Percentiles rank a stretch among this genome's conserved stretches.
phyloP scores from a whole-genome alignment of 1,140 invertebrate species.

The Cyclina sinensis region DNA sequence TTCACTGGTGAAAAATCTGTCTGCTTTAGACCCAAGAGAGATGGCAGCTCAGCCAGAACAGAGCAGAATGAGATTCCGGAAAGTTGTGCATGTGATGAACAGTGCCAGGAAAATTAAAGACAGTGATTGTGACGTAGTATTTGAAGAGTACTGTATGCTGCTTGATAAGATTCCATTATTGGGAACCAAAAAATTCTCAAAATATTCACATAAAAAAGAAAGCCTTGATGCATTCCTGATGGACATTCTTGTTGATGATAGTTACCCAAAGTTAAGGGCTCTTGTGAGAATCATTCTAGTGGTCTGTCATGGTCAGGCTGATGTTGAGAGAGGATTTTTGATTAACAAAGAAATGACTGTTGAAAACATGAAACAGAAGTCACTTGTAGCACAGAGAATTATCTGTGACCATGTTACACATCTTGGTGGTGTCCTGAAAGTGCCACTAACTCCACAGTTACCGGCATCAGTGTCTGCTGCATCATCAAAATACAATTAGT shows the following conservation, averaged over 20 bases:
- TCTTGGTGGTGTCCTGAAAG: conserved; percentile 51
- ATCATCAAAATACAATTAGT: conserved; percentile 19
- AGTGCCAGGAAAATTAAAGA: background rate
- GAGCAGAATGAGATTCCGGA: conserved; percentile 1
- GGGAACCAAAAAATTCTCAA: background rate
- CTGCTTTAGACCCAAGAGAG: conserved; percentile 30
- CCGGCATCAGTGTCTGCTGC: background rate
- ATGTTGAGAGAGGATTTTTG: too few species aligned
- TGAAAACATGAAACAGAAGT: too few species aligned
- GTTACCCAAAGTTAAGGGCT: conserved; percentile 28
- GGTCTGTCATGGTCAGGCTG: too few species aligned
- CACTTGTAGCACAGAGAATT: conserved; percentile 66
- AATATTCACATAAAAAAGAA: background rate
- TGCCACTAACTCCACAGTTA: conserved; percentile 32
- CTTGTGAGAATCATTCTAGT: conserved; percentile 35
- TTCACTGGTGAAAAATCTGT: conserved; percentile 34
- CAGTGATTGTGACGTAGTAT: conserved; percentile 38
- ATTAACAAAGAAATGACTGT: too few species aligned
- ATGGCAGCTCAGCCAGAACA: conserved; percentile 15
- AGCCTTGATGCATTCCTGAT: conserved; percentile 59
- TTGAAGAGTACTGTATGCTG: conserved; percentile 15
- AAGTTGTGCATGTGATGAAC: background rate
- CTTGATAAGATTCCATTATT: conserved; percentile 32
- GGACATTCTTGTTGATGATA: background rate
- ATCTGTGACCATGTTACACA: conserved; percentile 64